Conservation (phyloP, 1,140 invertebrate species). For the Aricia agestis region DNA sequence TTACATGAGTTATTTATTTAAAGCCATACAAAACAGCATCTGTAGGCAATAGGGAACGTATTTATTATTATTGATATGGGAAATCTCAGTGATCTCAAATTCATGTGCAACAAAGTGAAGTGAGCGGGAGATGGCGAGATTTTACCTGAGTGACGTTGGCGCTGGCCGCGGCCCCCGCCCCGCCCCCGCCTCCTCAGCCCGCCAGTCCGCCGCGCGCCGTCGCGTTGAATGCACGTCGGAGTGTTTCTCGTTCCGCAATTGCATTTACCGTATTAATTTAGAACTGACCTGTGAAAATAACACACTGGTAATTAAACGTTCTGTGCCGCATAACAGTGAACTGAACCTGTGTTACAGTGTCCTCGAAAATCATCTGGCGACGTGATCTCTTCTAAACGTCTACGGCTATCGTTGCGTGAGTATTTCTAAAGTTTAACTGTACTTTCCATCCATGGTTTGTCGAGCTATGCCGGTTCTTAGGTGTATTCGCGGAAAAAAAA, state of each 20-base stretch:
- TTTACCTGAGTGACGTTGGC: constrained; percentile 37
- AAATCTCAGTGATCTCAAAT: too few species aligned
- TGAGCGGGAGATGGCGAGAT: constrained; percentile 45
- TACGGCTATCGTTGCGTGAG: constrained; percentile 50
- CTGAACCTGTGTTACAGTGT: constrained; percentile 44
- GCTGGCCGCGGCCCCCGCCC: constrained; percentile 27
- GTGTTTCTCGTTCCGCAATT: constrained; percentile 24
- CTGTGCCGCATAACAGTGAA: constrained; percentile 36
- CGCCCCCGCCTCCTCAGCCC: constrained; percentile 24
- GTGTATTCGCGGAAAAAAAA: constrained; percentile 65
- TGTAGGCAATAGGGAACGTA: too few species aligned
- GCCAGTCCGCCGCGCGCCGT: constrained; percentile 53
- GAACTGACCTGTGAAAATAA: constrained; percentile 53
- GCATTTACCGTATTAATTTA: constrained; percentile 42
- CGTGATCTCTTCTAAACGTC: constrained; percentile 49
- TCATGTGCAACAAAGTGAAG: constrained; percentile 15
- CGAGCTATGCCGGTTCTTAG: constrained; percentile 51
- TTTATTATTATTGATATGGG: too few species aligned
- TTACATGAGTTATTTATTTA: too few species aligned
- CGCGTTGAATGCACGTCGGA: constrained; percentile 33
- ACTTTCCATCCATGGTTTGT: constrained; percentile 62
- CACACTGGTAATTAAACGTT: constrained; percentile 41
- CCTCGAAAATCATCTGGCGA: constrained; percentile 37
- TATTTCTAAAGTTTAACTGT: constrained; percentile 66
- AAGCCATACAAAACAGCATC: too few species aligned